phyloP scores from a whole-genome alignment of 1,140 invertebrate species.

The Himalopsyche phryganea region DNA sequence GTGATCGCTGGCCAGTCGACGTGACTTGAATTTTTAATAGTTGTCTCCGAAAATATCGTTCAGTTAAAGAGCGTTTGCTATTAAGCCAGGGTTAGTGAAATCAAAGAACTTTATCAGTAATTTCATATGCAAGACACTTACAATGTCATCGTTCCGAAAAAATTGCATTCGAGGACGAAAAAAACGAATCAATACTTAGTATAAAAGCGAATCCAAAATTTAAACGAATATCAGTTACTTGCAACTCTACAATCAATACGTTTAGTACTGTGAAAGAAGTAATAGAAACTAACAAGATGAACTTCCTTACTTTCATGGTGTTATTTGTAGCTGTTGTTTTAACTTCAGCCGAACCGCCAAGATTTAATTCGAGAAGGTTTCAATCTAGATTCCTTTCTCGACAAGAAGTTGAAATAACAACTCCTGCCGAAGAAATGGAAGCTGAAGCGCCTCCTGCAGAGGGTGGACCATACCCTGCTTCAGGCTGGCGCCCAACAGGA shows the following conservation, averaged over 20 bases:
- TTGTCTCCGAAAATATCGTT: conserved; percentile 5
- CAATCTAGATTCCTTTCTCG: conserved; percentile 20
- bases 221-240: conserved; percentile 12
- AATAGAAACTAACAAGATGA: conserved; percentile 13
- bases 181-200: not conserved
- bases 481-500: conserved; percentile 41
- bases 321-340: conserved; percentile 8
- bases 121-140: conserved; percentile 10
- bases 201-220: conserved; percentile 13
- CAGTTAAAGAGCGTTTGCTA: too few species aligned
- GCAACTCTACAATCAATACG: not conserved
- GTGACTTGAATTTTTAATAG: not conserved
- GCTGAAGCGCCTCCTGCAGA: conserved; percentile 37
- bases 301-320: conserved; percentile 10
- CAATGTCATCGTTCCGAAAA: conserved; percentile 7
- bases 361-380: conserved; percentile 17
- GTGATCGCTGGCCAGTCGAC: too few species aligned
- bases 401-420: conserved; percentile 15
- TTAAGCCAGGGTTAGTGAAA: conserved; percentile 6
- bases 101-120: conserved; percentile 11
- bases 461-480: conserved; percentile 34
- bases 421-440: not conserved
- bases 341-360: conserved; percentile 20
- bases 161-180: not conserved
- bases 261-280: not conserved